Evolutionary conservation across 2,113 vertebrate genomes (phyloP).

Genomic region (Murina feae): DNA sequence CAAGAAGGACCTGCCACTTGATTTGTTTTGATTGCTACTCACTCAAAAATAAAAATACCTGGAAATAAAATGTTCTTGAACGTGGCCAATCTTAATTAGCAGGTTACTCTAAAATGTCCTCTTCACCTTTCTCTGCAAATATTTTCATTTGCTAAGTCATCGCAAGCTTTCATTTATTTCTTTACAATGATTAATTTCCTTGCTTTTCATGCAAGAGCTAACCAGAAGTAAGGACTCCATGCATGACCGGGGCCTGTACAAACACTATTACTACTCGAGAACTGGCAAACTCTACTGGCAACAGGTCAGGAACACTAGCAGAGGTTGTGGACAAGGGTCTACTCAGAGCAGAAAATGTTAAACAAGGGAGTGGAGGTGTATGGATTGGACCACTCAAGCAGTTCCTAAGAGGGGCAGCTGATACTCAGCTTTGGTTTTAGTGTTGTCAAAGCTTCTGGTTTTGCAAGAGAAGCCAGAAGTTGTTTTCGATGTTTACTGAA

Average conservation of each 20-base stretch:
- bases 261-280: not conserved
- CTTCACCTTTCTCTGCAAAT: not conserved
- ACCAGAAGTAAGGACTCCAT: conserved; percentile 1
- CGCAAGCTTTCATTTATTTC: not conserved
- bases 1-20: conserved; percentile 85
- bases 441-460: not conserved
- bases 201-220: not conserved
- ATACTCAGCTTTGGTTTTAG: not conserved
- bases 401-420: not conserved
- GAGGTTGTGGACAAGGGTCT: not conserved
- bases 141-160: not conserved
- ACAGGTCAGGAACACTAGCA: not conserved
- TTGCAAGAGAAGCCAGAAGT: not conserved
- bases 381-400: not conserved
- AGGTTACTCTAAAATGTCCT: conserved; percentile 8
- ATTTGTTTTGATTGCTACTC: conserved; percentile 82
- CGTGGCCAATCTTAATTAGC: not conserved
- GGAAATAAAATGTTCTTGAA: conserved; percentile 20
- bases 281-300: not conserved
- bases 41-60: not conserved
- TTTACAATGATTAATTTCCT: not conserved
- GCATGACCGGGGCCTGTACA: not conserved
- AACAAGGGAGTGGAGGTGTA: not conserved
- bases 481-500: not conserved
- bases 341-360: not conserved